Percentiles rank a stretch among this genome's conserved stretches.
Conservation (phyloP, 2,113 vertebrate genomes). For the Sinosuthora webbiana region DNA sequence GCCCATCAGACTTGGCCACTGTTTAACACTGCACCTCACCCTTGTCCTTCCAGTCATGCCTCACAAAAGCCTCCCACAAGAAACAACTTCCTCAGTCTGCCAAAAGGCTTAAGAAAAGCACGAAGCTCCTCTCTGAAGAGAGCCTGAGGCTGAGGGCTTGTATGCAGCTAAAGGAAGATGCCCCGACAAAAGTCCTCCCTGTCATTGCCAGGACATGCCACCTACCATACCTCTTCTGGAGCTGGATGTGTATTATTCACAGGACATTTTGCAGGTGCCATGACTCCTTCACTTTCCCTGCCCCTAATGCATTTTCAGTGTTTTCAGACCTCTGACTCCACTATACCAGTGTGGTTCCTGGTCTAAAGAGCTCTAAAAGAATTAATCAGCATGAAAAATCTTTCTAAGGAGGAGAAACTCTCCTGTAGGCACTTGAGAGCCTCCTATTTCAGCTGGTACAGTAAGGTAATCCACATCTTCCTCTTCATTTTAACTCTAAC, state of each 20-base stretch:
- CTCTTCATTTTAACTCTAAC: neutral
- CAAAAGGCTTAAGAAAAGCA: neutral
- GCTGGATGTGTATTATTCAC: neutral
- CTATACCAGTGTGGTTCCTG: neutral
- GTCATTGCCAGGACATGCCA: neutral
- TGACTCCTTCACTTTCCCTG: neutral
- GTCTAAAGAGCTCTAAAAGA: neutral
- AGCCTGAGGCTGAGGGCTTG: neutral
- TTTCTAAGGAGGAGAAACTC: neutral
- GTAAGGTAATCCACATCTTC: neutral
- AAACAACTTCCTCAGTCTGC: neutral
- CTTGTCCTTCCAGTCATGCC: neutral
- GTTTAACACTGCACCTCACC: neutral
- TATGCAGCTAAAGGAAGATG: neutral
- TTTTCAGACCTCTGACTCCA: neutral
- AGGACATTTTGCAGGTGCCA: neutral
- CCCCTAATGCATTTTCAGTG: neutral
- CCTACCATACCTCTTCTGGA: neutral
- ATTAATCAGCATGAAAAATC: neutral
- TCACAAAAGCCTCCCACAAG: neutral
- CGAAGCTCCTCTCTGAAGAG: neutral
- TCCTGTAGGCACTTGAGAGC: neutral
- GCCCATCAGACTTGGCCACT: neutral
- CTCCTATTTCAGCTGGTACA: neutral
- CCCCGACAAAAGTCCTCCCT: neutral